These are phyloP conservation scores for Epiperipatus broadwayi DNA, from an alignment of 2,888 invertebrate species.

Conservation along the genomic window DNA sequence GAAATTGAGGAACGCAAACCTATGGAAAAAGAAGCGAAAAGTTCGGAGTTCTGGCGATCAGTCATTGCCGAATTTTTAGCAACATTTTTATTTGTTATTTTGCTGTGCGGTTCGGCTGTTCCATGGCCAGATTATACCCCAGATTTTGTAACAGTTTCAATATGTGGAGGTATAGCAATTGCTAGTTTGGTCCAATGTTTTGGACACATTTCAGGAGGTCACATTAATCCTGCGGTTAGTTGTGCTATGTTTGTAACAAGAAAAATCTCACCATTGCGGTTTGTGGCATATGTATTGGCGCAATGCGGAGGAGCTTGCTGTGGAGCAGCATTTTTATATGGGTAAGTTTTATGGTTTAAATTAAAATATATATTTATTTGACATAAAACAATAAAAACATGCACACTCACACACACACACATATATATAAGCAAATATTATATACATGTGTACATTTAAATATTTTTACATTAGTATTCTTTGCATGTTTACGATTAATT, in stretches of 20 bases:
- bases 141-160: no score
- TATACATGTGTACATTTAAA: no score
- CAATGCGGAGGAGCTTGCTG: constrained; percentile 85
- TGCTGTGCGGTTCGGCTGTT: constrained; percentile 65
- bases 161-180: constrained; percentile 65
- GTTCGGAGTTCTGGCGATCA: constrained; percentile 70
- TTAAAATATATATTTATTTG: no score
- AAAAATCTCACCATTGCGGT: constrained; percentile 59
- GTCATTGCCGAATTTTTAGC: constrained; percentile 80
- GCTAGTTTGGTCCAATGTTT: constrained; percentile 70
- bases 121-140: constrained; percentile 24
- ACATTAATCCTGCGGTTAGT: constrained; percentile 76
- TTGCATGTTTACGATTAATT: no score
- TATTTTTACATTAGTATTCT: no score
- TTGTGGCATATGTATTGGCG: constrained; percentile 63
- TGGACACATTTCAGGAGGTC: constrained; percentile 71
- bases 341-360: no score
- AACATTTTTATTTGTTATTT: constrained; percentile 72
- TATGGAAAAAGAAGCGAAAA: constrained; percentile 58
- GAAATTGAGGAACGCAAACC: no score
- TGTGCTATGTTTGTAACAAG: constrained; percentile 63
- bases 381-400: no score
- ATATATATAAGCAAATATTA: no score
- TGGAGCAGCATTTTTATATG: constrained; percentile 73
- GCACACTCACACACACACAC: no score